Base-by-base conservation (phyloP, 2,113 vertebrate species). In the Pheucticus melanocephalus region DNA sequence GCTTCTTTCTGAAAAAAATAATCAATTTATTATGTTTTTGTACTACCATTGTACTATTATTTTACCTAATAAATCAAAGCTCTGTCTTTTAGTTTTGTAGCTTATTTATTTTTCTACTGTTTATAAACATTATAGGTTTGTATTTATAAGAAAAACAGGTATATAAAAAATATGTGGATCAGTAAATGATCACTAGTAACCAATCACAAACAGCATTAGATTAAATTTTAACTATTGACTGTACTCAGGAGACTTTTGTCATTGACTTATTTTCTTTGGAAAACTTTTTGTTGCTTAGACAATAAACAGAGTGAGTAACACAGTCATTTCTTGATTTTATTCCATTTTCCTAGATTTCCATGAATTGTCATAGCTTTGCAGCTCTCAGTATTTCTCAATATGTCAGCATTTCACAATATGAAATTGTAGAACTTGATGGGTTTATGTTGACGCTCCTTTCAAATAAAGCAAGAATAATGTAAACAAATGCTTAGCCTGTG, bases 401-500 rank as follows among this genome's bases (percentile, higher is more conserved):
- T 35, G 23, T 64, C 51, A 60, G 25, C 28, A 70, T 76, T 68
- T 79, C 84, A 79, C 31, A 64, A 45, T 48, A 45, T 11, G 2
- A 10, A 10, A 7, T 28, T 57, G 59, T 28, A 75, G 27, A 51
- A 60, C n/a, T 57, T 17, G 6, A 31, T 75, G 39, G n/a, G 66
- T 86, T 66, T 77, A 73, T 21, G 7, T 20, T 83, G 78, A 86
- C 50, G 64, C 30, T 89, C 15, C 23, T 88, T 86, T 86, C 69
- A 89, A 90, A 90, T 54, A 21, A 84, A 93, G 39, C 24, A 72
- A 53, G 39, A 85, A 20, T 68, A 59, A 56, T 37, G 70, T 27
- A 88, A 92, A 90, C 60, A 92, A 94, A 95, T 65, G 59, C 30
- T 85, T 88, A 65, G 48, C 84, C 68, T 86, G 60, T 66, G 82